Percentiles rank a stretch among this genome's conserved stretches.
Conservation (phyloP, 2,888 invertebrate species). For the Pediacus dermestoides region DNA sequence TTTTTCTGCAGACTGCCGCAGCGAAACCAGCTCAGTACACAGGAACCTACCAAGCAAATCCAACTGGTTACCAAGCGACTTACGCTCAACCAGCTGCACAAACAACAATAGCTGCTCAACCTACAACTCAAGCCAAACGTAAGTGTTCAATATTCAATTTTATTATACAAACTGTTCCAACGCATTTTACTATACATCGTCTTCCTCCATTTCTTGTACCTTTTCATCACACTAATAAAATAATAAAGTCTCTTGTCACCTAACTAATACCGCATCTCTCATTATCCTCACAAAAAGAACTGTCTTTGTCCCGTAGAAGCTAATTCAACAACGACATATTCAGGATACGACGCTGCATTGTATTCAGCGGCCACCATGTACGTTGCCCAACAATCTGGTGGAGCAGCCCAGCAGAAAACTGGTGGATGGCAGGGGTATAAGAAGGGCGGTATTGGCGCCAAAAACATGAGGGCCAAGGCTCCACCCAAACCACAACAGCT, state of each 20-base stretch:
- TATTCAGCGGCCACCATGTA: slow-evolving; percentile 95
- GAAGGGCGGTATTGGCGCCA: slow-evolving; percentile 57
- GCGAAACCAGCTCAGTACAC: slow-evolving; percentile 59
- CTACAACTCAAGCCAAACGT: slow-evolving; percentile 58
- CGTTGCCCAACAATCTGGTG: slow-evolving; percentile 75
- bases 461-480: slow-evolving; percentile 68
- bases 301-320: slow-evolving; percentile 45
- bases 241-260: slow-evolving; percentile 9
- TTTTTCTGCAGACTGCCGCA: slow-evolving; percentile 43
- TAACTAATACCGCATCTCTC: slow-evolving; percentile 7
- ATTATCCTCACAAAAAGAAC: slow-evolving; percentile 4
- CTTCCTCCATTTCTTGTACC: neutral
- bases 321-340: slow-evolving; percentile 67
- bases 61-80: slow-evolving; percentile 52
- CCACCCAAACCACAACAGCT: slow-evolving; percentile 89
- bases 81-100: slow-evolving; percentile 55
- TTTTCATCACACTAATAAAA: slow-evolving; percentile 1
- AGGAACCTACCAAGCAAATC: slow-evolving; percentile 58
- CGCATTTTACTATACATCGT: too few relatives aligned
- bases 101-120: slow-evolving; percentile 56
- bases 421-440: slow-evolving; percentile 63
- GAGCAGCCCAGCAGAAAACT: slow-evolving; percentile 52
- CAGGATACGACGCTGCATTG: slow-evolving; percentile 91
- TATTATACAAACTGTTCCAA: too few relatives aligned
- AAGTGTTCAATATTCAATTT: slow-evolving; percentile 40